Base-by-base conservation (phyloP, 2,113 vertebrate species). In the Amia ocellicauda region DNA sequence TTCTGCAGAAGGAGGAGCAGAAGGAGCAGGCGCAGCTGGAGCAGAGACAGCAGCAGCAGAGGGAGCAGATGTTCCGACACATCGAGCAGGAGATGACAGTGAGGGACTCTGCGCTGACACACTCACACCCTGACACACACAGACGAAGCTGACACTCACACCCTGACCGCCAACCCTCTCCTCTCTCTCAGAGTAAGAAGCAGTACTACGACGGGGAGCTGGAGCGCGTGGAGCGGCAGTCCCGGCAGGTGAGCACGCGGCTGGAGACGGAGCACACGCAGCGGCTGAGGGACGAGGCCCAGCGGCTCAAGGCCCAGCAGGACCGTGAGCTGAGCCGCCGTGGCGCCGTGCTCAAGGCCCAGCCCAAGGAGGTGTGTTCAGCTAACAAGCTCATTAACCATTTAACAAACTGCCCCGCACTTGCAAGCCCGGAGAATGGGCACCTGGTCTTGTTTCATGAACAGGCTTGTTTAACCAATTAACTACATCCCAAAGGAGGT, bases 21-120 rank as follows among this genome's bases (percentile, higher is more conserved):
- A 68, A 82, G 43, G 77, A 84, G 5, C 82, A 77, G 54, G 58
- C 67, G 3, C 87, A 83, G 70, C 76, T 90, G 71, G 81, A 89
- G 62, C 81, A 80, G 69, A 75, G 65, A 50, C 78, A 83, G 19
- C 85, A 87, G 54, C 84, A 86, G 58, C 87, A 89, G 63, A 74
- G 84, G 63, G 86, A 89, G 60, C 74, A 82, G 69, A 80, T 88
- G 85, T 85, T 90, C 19, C 83, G 86, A 1, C 83, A 85, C 67
- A 80, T 88, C 0, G 84, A 86, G 66, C 85, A 86, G 72, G 86
- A 90, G 69, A 90, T 88, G 81, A 83, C 24, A 55, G 88, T 88
- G 77, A 83, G 60, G 57, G 43, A 17, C 20, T 7, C 16, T 20
- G n/a, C n/a, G 52, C 20, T 29, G 20, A 9, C 27, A 65, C n/a